phyloP scores from a whole-genome alignment of 1,140 invertebrate species.

The Drosophila tsacasi region DNA sequence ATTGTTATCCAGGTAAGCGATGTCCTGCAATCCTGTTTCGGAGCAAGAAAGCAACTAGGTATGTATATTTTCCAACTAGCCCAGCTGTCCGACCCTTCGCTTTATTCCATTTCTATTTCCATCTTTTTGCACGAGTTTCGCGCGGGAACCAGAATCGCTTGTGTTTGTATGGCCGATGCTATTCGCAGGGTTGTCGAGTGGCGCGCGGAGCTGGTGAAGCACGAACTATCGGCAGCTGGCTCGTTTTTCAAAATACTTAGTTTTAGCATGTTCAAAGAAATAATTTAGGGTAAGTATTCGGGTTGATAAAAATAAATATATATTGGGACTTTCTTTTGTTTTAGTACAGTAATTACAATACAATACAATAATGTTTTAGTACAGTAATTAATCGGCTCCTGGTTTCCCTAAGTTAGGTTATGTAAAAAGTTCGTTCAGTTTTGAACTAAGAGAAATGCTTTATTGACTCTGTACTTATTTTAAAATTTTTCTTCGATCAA shows the following conservation, averaged over 20 bases:
- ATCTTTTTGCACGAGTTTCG: constrained; percentile 31
- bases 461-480: too few species aligned
- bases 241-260: background rate
- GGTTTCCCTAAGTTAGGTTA: too few species aligned
- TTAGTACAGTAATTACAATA: background rate
- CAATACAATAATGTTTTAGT: too few species aligned
- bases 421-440: too few species aligned
- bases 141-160: constrained; percentile 55
- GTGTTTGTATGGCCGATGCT: constrained; percentile 10
- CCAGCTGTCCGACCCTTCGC: constrained; percentile 28
- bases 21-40: constrained; percentile 23
- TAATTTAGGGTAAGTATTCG: background rate
- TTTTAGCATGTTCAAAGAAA: background rate
- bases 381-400: too few species aligned
- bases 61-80: constrained; percentile 66
- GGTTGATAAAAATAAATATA: background rate
- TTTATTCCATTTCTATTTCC: constrained; percentile 24
- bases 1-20: constrained; percentile 42
- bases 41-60: constrained; percentile 14
- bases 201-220: too few species aligned
- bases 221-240: constrained; percentile 1
- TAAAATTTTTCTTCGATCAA: too few species aligned
- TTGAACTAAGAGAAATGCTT: too few species aligned
- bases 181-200: constrained; percentile 43
- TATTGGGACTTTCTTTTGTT: background rate